Evolutionary conservation across 92 coral and sea anemone species (phyloP), one percentile per base, ranked within the genome.

Genomic region (Phenganax subtilis): DNA sequence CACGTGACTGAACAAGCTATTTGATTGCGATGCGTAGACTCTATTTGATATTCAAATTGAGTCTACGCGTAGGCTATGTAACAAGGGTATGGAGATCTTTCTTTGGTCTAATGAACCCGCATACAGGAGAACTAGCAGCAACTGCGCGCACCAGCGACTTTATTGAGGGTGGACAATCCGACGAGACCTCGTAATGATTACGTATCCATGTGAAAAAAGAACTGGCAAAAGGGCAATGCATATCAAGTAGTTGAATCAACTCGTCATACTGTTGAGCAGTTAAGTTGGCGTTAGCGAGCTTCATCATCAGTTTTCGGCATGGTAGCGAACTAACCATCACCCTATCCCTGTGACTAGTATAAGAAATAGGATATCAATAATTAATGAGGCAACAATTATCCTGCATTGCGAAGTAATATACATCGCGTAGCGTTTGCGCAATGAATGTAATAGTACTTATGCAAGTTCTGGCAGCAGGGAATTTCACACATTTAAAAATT

Each of bases 281-380:
- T 55, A 76, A 17, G 25, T 55, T 76, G 54, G 12, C 54, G 57
- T 20, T 30, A 55, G 54, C 27, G 56, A 28, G 73, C 73, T 37
- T 37, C 47, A 37, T 37, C 47, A 37, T 37, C 47, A 37, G 47
- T 37, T 37, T 37, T 7, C 15, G 81, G 47, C 81, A 76, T 3
- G 52, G 54, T 10, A 25, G 27, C 9, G 54, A 31, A 37, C 68
- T 17, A 30, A 76, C 57, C 67, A 76, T 57, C 30, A 76, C 81
- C 28, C 81, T 55, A 15, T 37, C 67, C 10, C 57, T 76, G 68
- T 76, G 67, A 55, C 81, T 76, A 55, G 62, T 76, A 76, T 25
- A 76, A 76, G 29, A 15, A 76, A 25, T 55, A 76, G 30, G 15
- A 3, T 8, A 55, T 11, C 14, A 73, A 52, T 71, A 11, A 15